These are phyloP conservation scores for Siniperca obscura DNA, from an alignment of 2,797 vertebrate species.

Conservation along the genomic window DNA sequence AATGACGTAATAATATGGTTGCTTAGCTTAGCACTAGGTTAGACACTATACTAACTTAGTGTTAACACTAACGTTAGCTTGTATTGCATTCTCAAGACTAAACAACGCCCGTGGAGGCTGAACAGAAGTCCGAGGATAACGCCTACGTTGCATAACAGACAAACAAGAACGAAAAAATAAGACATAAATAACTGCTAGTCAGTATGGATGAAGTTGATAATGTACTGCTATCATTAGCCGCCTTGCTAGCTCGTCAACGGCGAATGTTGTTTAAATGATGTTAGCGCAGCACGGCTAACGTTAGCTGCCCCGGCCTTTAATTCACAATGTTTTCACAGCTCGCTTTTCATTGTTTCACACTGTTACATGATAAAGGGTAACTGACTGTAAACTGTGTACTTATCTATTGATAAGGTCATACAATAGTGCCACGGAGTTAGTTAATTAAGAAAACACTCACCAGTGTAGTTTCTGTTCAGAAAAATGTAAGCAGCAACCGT, in stretches of 20 bases:
- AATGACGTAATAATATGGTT: conserved; percentile 24
- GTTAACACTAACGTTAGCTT: background rate
- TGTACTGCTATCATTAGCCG: conserved; percentile 50
- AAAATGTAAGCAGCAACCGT: conserved; percentile 54
- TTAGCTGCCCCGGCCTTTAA: conserved; percentile 55
- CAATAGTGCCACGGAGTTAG: rapidly evolving
- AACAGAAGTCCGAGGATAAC: background rate
- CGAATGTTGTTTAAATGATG: conserved; percentile 35
- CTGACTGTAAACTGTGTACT: rapidly evolving
- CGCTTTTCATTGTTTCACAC: background rate
- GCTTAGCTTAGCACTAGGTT: conserved; percentile 27
- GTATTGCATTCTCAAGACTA: background rate
- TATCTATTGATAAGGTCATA: rapidly evolving
- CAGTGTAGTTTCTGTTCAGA: conserved; percentile 57
- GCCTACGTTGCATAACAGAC: background rate
- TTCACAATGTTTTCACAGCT: background rate
- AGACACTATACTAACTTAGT: background rate
- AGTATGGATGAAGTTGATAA: conserved; percentile 53
- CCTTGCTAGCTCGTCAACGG: conserved; percentile 52
- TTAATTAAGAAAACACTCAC: conserved; percentile 69
- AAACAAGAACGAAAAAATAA: conserved; percentile 2
- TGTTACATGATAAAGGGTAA: rapidly evolving
- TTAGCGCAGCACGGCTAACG: conserved; percentile 58
- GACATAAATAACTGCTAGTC: background rate
- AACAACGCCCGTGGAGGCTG: background rate